These are phyloP conservation scores for Drosophila pegasa DNA, from an alignment of 2,888 invertebrate species.

Conservation along the genomic window DNA sequence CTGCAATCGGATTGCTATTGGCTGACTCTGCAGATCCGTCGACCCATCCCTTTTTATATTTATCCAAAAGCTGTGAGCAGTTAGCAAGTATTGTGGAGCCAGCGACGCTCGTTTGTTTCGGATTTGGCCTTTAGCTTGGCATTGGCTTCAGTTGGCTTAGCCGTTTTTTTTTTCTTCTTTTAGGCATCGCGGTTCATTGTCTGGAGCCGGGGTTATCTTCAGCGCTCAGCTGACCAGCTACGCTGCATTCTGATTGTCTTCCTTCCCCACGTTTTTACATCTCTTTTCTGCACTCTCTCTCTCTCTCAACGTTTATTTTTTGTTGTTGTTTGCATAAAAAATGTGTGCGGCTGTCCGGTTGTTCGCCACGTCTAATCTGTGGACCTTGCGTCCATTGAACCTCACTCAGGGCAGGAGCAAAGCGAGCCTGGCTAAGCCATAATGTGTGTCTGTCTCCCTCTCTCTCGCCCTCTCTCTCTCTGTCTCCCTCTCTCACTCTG, in stretches of 20 bases:
- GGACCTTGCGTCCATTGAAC: constrained; percentile 61
- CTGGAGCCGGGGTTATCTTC: constrained; percentile 32
- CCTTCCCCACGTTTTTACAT: constrained; percentile 2
- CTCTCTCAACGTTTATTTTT: background rate
- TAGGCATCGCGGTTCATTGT: constrained; percentile 32
- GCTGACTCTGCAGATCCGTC: background rate
- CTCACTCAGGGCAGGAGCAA: constrained; percentile 11
- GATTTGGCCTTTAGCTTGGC: constrained; percentile 9
- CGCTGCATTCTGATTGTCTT: constrained; percentile 36
- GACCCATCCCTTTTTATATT: background rate
- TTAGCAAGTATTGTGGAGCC: background rate
- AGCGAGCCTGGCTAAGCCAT: constrained; percentile 35
- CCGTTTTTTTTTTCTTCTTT: constrained; percentile 8
- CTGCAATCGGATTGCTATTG: background rate
- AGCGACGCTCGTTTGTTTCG: background rate
- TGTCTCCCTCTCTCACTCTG: constrained; percentile 5
- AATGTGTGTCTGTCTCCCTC: constrained; percentile 12
- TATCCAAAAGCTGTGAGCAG: background rate
- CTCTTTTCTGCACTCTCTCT: background rate
- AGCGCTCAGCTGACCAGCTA: constrained; percentile 23
- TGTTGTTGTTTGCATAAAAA: constrained; percentile 40
- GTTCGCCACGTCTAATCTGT: constrained; percentile 66
- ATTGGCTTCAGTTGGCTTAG: constrained; percentile 13
- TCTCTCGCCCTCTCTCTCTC: background rate
- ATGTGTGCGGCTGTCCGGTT: constrained; percentile 39